phyloP scores from a whole-genome alignment of 2,888 invertebrate species.

The Beris morrisii region DNA sequence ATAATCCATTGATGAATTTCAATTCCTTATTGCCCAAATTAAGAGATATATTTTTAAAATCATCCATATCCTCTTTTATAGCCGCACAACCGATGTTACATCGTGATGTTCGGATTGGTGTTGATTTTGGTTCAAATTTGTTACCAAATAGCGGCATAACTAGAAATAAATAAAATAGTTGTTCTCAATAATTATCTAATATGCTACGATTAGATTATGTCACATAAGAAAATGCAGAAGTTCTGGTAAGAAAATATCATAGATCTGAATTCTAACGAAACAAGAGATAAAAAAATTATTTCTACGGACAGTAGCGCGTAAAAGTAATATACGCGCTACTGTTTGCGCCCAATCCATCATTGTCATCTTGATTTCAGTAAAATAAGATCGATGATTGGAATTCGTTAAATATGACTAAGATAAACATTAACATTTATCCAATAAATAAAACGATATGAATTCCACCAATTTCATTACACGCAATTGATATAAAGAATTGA shows the following conservation, averaged over 20 bases:
- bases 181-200: background rate
- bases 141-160: slow-evolving; percentile 54
- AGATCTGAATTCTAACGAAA: no score
- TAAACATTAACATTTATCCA: no score
- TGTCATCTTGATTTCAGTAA: no score
- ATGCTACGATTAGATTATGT: background rate
- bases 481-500: no score
- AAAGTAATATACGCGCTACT: no score
- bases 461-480: no score
- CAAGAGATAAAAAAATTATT: no score
- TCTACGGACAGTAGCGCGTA: no score
- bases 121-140: slow-evolving; percentile 53
- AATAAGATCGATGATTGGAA: no score
- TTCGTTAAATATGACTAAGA: no score
- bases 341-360: background rate
- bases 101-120: slow-evolving; percentile 47
- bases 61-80: slow-evolving; percentile 51
- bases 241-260: no score
- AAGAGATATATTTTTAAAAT: slow-evolving; percentile 49
- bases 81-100: slow-evolving; percentile 50
- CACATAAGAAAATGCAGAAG: background rate
- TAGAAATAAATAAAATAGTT: background rate
- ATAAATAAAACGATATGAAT: no score
- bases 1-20: slow-evolving; percentile 53
- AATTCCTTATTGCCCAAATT: slow-evolving; percentile 52